Evolutionary conservation across 2,797 vertebrate species (phyloP).

Genomic region (Bucorvus abyssinicus): DNA sequence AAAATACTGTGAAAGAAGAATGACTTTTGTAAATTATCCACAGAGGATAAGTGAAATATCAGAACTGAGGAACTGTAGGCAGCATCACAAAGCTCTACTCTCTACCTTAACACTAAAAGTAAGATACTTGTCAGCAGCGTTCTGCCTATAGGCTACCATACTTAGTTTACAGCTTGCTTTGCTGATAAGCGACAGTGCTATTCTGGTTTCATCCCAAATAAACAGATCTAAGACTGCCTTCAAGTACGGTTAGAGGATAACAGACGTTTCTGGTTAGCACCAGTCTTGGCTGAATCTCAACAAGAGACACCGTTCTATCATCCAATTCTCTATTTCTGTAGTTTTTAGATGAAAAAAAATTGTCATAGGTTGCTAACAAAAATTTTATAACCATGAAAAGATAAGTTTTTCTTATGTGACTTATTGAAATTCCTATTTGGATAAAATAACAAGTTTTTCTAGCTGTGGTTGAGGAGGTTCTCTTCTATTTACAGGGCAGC

Average conservation of each 20-base stretch:
- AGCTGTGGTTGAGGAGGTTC: background rate
- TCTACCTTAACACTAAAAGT: background rate
- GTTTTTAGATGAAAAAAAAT: background rate
- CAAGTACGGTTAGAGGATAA: background rate
- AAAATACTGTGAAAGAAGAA: background rate
- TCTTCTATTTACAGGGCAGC: slow-evolving; percentile 12
- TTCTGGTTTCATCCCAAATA: background rate
- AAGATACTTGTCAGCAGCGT: background rate
- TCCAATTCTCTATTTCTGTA: background rate
- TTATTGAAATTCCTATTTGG: background rate
- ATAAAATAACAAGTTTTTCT: slow-evolving; percentile 1
- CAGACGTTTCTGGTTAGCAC: background rate
- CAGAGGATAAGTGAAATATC: background rate
- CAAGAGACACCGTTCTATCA: background rate
- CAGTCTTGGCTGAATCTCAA: background rate
- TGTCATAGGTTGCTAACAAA: background rate
- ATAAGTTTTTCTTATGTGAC: background rate
- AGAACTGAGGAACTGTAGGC: background rate
- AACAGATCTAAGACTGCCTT: background rate
- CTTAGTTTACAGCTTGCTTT: background rate
- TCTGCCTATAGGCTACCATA: background rate
- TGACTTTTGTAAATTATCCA: background rate
- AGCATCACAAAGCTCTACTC: background rate
- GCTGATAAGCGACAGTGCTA: background rate
- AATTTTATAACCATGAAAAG: background rate